Evolutionary conservation across 1,140 invertebrate genomes (phyloP), one percentile per base, ranked within the genome.

Genomic region (Polypedilum pembai): DNA sequence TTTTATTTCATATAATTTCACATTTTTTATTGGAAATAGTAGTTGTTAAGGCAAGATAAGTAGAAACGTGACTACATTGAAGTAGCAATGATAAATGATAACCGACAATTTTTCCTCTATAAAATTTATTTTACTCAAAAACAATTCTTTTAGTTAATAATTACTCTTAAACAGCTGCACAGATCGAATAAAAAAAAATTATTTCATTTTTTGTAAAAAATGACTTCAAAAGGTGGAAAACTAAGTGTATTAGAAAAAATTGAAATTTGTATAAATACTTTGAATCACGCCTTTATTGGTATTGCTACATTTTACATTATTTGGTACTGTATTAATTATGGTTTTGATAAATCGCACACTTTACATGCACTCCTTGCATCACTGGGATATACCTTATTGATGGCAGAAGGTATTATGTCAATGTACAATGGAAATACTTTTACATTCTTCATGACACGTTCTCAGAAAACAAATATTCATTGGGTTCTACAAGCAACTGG

Each of bases 391-490:
- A 78, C 77, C 4, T 78, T 81, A 73, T 77, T 82, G 0, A 80
- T 82, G 80, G 80, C 80, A 20, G 78, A 82, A 72, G 80, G 79
- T 7, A 77, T 82, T 5, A 81, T 82, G 80, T 76, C 78, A 12
- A 79, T 81, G 56, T 82, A 81, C 72, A 76, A 76, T 18, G 77
- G 77, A 40, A 82, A 82, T 75, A 77, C 80, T 1, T 66, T 81
- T 15, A 80, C 79, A 3, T 77, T 78, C 40, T 76, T 76, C 17
- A 80, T 79, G 20, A 78, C 77, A 33, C 77, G 80, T 3, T 77
- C 72, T 7, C 79, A 79, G 0, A 81, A 81, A 73, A 82, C 80
- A 7, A 80, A 78, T 8, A 81, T 81, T 12, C 80, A 82, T 69
- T 81, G 80, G 80, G 75, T 82, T 1, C 69, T 81, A 1, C 74